Evolutionary conservation across 2,888 invertebrate species (phyloP).

Genomic region (Metellina segmentata): DNA sequence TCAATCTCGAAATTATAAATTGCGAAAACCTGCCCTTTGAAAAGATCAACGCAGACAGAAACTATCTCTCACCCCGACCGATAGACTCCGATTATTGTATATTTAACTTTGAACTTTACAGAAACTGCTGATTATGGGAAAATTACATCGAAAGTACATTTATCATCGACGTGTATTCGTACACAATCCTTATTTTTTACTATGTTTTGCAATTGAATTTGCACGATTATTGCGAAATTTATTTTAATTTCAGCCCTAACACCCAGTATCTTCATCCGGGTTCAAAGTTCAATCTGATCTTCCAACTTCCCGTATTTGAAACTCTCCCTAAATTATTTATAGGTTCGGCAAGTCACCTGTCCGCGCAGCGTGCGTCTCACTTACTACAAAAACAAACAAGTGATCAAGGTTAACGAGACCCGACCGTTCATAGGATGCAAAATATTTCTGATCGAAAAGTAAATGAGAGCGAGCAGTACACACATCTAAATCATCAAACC

Average conservation of each 20-base stretch:
- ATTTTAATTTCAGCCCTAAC: no score
- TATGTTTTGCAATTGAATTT: no score
- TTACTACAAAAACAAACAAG: not conserved
- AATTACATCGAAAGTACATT: no score
- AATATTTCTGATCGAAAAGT: conserved; percentile 13
- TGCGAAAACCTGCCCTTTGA: not conserved
- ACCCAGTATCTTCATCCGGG: not conserved
- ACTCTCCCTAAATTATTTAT: not conserved
- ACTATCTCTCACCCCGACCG: not conserved
- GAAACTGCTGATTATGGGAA: no score
- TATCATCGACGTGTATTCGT: no score
- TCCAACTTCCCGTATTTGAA: not conserved
- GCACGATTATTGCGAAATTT: no score
- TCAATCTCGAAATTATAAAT: not conserved
- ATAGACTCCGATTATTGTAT: not conserved
- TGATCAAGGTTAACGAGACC: conserved; percentile 2
- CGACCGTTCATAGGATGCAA: not conserved
- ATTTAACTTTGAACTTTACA: not conserved
- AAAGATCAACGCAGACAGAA: not conserved
- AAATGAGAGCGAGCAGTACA: not conserved
- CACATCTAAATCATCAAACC: conserved; percentile 16
- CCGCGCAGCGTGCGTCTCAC: not conserved
- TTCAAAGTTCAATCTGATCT: not conserved
- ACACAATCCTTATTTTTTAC: no score
- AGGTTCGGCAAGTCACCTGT: not conserved